Percentiles rank a stretch among this genome's conserved stretches.
Evolutionary conservation across 2,797 vertebrate genomes (phyloP).

Genomic region (Danio tinwini): DNA sequence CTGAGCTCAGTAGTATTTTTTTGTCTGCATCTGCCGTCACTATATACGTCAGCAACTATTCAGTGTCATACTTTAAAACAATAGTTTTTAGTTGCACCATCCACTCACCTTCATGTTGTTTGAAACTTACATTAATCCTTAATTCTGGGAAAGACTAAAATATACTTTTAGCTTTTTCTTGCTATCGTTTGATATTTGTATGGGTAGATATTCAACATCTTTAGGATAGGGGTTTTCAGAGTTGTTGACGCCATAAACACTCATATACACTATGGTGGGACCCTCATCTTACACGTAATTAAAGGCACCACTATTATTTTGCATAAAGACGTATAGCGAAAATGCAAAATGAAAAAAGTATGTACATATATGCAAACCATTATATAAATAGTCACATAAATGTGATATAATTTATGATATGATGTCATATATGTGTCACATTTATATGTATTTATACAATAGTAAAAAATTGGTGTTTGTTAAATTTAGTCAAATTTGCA

Average conservation of each 20-base stretch:
- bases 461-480: no score
- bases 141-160: not conserved
- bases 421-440: no score
- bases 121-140: not conserved
- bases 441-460: no score
- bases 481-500: no score
- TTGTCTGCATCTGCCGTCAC: not conserved
- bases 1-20: constrained; percentile 5
- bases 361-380: no score
- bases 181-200: not conserved
- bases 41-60: not conserved
- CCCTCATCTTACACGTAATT: no score
- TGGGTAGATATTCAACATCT: not conserved
- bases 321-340: no score
- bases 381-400: no score
- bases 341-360: no score
- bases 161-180: not conserved
- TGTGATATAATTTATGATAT: no score
- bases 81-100: not conserved
- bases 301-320: no score
- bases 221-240: not conserved
- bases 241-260: not conserved
- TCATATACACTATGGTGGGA: no score
- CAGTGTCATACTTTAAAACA: not conserved
- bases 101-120: not conserved